Evolutionary conservation across 2,888 invertebrate genomes (phyloP), one percentile per base, ranked within the genome.

Genomic region (Acleris laterana): DNA sequence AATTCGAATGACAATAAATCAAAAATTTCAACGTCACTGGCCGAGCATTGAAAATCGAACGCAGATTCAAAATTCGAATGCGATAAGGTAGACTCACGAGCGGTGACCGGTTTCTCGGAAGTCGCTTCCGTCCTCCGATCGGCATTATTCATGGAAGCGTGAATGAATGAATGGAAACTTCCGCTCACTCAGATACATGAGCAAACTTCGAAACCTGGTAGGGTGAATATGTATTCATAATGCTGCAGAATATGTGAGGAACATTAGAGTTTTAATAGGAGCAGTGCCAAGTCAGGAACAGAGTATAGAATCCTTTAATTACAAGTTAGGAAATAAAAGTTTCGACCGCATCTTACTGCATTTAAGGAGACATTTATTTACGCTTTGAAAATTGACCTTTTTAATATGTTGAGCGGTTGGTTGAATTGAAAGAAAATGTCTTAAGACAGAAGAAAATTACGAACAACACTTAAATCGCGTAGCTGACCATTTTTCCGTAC

Each of bases 111-210:
- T 56, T 56, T 68, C 60, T 42, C 68, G 67, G 68, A 70, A 68
- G 66, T 68, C 58, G 56, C 65, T 70, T 68, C 70, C 70, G 67
- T 46, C 59, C 66, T 62, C 50, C 62, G 70, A 69, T 68, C 68
- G 69, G 66, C 69, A 65, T 69, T 69, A 69, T 70, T 69, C 69
- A 69, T 65, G 68, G 50, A 56, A 62, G 22, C 52, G 61, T 63
- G 62, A 61, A 68, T 62, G 65, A 66, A 69, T 69, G 67, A 63
- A 70, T 65, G 68, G 51, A 68, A 71, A 71, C 71, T 71, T 71
- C 69, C 69, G 70, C 55, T 62, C 44, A 52, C 62, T 50, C 57
- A 59, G 68, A 56, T 67, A 63, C 66, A 66, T 57, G 63, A 48
- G 51, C 62, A 63, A 70, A 68, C 57, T 67, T 70, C 59, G 65